Evolutionary conservation across 2,888 invertebrate genomes (phyloP).

Genomic region (Synergus itoensis): DNA sequence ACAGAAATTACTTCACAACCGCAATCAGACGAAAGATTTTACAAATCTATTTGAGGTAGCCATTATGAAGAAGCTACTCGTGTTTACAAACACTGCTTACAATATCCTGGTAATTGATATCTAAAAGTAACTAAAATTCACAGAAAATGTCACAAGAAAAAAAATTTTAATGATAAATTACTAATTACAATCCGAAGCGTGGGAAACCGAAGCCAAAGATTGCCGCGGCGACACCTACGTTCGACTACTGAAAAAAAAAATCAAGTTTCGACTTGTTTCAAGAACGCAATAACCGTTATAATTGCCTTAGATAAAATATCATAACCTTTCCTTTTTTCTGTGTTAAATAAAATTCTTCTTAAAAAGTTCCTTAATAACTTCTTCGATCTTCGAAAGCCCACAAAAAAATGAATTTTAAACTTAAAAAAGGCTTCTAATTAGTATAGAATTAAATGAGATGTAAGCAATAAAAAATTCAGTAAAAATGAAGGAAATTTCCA

Average conservation of each 20-base stretch:
- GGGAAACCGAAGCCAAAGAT: conserved; percentile 15
- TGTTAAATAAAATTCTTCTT: neutral
- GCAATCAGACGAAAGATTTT: neutral
- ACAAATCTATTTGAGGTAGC: too few relatives aligned
- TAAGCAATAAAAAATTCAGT: neutral
- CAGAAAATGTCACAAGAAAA: conserved; percentile 18
- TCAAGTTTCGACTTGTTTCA: neutral
- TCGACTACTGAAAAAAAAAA: conserved; percentile 15
- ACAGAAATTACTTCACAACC: neutral
- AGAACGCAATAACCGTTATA: neutral
- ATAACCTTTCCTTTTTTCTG: neutral
- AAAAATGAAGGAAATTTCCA: neutral
- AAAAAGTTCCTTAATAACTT: neutral
- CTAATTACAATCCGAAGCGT: neutral
- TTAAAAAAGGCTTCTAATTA: neutral
- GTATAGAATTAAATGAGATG: neutral
- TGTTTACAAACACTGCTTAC: conserved; percentile 36
- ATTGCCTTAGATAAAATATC: neutral
- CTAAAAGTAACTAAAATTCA: conserved; percentile 9
- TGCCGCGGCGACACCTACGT: neutral
- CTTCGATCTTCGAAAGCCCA: neutral
- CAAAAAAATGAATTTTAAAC: neutral
- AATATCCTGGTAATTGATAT: neutral
- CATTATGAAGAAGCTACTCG: neutral
- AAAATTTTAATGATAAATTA: conserved; percentile 13